Base-by-base conservation (phyloP, 2,888 invertebrate genomes). In the Caenorhabditis sp. region DNA sequence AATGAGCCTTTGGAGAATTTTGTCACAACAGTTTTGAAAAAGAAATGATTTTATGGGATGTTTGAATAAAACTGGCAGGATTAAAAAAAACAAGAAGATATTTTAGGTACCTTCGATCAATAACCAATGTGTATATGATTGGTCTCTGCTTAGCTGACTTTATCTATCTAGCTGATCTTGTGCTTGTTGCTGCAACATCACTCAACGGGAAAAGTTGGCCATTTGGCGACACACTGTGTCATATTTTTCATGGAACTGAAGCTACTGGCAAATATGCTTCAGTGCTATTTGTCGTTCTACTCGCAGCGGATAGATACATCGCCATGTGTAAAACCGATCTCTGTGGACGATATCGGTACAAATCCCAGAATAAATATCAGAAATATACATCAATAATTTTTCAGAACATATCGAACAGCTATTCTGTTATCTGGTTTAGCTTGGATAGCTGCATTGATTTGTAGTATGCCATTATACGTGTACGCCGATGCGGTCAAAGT, bases 231-330 rank as follows among this genome's bases (percentile, higher is more conserved):
- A 57, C 77, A 21, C 62, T 86, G 61, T 87, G 87, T 71, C 83
- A 82, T 63, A 49, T 83, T 17, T 87, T 85, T 50, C 86, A 87
- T 57, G 87, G 87, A 25, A 85, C 85, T 1, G 87, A 87, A 67
- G 84, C 84, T 0, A 87, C 87, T 3, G 86, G 86, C 83, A 86
- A 86, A 68, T 86, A 86, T 68, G 85, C 86, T 20, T 82, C 83
- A 26, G 85, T 86, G 20, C 77, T 86, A 58, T 86, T 86, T 66
- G 85, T 86, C 57, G 85, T 84, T 8, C 78, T 86, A 49, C 80
- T 86, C 4, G 85, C 86, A 7, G 82, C 81, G 23, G 86, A 86
- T 69, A 78, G 87, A 36, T 87, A 84, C 67, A 82, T 82, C 36
- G 87, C 87, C 23, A 86, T 87, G 82, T 87, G 87, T 72, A 81